Percentiles rank a stretch among this genome's conserved stretches.
Conservation (phyloP, 2,888 invertebrate species). For the Synergus umbraculus region DNA sequence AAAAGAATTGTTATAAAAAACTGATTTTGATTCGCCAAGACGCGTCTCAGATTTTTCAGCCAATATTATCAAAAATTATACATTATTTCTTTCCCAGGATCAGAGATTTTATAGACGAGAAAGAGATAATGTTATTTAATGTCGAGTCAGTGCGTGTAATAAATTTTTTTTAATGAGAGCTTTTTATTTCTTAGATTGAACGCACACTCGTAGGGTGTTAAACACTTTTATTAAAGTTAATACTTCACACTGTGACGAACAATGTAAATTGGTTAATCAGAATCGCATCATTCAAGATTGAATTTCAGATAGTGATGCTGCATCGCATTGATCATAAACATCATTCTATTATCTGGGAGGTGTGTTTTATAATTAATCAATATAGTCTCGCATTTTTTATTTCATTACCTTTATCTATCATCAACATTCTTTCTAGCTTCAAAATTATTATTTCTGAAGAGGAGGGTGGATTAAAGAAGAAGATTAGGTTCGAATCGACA, state of each 20-base stretch:
- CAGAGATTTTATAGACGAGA: not conserved
- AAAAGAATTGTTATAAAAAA: not conserved
- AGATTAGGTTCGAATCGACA: too few species aligned
- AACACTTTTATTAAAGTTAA: conserved; percentile 23
- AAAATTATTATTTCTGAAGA: not conserved
- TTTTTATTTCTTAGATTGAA: not conserved
- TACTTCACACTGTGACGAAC: conserved; percentile 26
- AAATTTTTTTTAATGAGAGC: not conserved
- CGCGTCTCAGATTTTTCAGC: too few species aligned
- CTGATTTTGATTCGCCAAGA: not conserved
- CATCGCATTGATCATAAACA: conserved; percentile 28
- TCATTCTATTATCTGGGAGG: conserved; percentile 23
- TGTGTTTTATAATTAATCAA: conserved; percentile 34
- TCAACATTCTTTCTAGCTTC: not conserved
- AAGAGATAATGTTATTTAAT: not conserved
- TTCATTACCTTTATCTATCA: conserved; percentile 16
- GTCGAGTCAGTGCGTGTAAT: conserved; percentile 24
- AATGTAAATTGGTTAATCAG: conserved; percentile 36
- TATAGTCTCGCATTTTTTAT: conserved; percentile 9
- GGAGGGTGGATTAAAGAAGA: not conserved
- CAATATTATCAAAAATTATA: too few species aligned
- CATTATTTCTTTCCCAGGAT: too few species aligned
- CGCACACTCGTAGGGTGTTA: conserved; percentile 4
- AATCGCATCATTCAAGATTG: conserved; percentile 38
- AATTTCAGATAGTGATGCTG: conserved; percentile 33